These are phyloP conservation scores for Petromus typicus DNA, from an alignment of 2,113 vertebrate species.

Conservation along the genomic window DNA sequence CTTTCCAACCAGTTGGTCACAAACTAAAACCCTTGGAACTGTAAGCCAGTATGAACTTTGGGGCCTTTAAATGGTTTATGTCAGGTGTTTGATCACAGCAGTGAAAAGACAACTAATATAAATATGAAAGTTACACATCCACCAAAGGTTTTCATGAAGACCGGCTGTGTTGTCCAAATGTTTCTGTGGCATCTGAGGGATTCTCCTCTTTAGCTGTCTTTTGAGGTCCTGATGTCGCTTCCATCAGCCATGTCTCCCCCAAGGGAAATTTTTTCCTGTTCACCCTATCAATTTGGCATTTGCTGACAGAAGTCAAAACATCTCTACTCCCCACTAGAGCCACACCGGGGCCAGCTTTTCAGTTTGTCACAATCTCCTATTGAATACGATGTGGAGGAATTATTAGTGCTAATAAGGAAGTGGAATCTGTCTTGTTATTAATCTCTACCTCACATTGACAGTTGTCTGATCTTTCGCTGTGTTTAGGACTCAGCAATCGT, in stretches of 20 bases:
- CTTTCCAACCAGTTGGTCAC: background rate
- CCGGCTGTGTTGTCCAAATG: background rate
- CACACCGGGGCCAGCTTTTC: background rate
- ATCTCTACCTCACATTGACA: background rate
- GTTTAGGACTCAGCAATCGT: background rate
- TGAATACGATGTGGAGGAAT: slow-evolving; percentile 10
- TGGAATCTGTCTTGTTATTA: background rate
- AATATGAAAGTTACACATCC: background rate
- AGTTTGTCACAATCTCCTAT: background rate
- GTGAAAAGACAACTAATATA: background rate
- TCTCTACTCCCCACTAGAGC: background rate
- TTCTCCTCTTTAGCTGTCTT: background rate
- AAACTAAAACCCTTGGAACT: background rate
- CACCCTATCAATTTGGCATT: background rate
- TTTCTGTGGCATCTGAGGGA: background rate
- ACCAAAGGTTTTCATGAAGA: background rate
- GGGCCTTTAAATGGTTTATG: background rate
- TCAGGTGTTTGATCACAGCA: background rate
- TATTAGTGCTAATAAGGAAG: background rate
- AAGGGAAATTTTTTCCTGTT: background rate
- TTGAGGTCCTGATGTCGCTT: background rate
- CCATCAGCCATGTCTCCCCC: background rate
- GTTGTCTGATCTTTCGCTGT: background rate
- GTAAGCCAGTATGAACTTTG: background rate
- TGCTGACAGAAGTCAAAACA: slow-evolving; percentile 3